Conservation (phyloP, 92 coral and sea anemone species). For the Nematostella vectensis region DNA sequence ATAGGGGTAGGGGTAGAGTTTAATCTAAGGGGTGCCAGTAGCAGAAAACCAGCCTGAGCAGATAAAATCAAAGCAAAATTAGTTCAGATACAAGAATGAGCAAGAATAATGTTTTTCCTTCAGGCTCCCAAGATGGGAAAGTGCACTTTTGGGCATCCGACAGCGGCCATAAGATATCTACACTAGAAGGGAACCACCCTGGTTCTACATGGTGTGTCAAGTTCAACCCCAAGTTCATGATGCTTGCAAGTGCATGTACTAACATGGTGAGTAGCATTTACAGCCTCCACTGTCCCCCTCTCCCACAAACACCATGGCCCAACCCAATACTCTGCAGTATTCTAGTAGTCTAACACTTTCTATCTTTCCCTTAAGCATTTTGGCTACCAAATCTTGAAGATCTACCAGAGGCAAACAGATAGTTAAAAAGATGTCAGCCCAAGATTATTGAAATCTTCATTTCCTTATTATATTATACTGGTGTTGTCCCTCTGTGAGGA, state of each 20-base stretch:
- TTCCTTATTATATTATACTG: too few relatives aligned
- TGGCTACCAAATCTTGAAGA: constrained; percentile 94
- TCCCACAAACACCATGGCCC: not conserved
- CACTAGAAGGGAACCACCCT: constrained; percentile 89
- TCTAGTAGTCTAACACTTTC: not conserved
- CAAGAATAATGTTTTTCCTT: too few relatives aligned
- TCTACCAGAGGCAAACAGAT: constrained; percentile 64
- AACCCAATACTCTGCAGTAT: not conserved
- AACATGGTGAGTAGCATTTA: constrained; percentile 72
- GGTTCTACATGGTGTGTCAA: constrained; percentile 88
- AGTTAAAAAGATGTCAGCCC: constrained; percentile 4
- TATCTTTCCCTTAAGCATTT: constrained; percentile 55
- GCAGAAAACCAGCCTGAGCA: too few relatives aligned
- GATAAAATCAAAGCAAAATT: too few relatives aligned
- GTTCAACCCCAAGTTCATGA: constrained; percentile 91
- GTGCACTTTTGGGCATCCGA: constrained; percentile 99
- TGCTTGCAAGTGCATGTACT: constrained; percentile 95
- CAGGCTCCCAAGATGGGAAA: constrained; percentile 96
- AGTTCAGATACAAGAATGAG: too few relatives aligned
- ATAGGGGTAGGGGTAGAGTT: too few relatives aligned
- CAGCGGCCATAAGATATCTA: constrained; percentile 86
- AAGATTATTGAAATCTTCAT: too few relatives aligned
- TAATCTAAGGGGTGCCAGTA: too few relatives aligned
- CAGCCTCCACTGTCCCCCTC: not conserved
- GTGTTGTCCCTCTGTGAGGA: too few relatives aligned